These are phyloP conservation scores for Macrobrachium rosenbergii DNA, from an alignment of 1,140 invertebrate genomes.

Conservation along the genomic window DNA sequence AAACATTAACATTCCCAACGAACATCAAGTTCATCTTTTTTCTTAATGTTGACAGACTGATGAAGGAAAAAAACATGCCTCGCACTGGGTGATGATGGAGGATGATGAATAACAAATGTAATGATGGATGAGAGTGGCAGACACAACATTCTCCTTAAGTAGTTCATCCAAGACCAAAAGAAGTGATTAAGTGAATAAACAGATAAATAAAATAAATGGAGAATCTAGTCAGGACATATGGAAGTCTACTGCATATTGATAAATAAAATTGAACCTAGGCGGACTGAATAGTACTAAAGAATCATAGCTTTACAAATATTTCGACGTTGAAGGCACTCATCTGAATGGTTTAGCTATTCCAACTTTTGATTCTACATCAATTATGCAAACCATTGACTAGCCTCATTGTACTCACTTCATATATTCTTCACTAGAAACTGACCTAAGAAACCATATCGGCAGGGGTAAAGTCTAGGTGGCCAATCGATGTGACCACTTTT, in stretches of 20 bases:
- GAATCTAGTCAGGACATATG: slow-evolving; percentile 38
- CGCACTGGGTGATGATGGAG: slow-evolving; percentile 43
- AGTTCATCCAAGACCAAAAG: neutral
- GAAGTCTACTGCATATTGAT: slow-evolving; percentile 21
- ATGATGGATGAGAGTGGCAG: slow-evolving; percentile 49
- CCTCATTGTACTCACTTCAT: slow-evolving; percentile 38
- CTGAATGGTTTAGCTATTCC: slow-evolving; percentile 55
- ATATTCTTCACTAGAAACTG: slow-evolving; percentile 33
- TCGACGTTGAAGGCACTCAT: slow-evolving; percentile 59
- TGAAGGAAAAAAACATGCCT: slow-evolving; percentile 43
- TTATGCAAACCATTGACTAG: slow-evolving; percentile 58
- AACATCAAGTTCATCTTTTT: slow-evolving; percentile 43
- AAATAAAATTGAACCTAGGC: slow-evolving; percentile 6
- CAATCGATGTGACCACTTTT: neutral
- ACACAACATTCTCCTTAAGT: slow-evolving; percentile 34
- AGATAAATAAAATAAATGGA: neutral
- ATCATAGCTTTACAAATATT: slow-evolving; percentile 27
- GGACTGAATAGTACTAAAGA: slow-evolving; percentile 1
- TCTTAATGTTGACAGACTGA: slow-evolving; percentile 14
- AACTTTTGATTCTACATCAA: slow-evolving; percentile 53
- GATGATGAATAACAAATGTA: slow-evolving; percentile 56
- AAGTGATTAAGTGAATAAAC: neutral
- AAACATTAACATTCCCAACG: slow-evolving; percentile 58
- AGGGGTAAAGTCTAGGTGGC: neutral
- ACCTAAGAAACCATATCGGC: slow-evolving; percentile 20